Conservation (phyloP, 2,113 vertebrate genomes). For the Zapus hudsonius region DNA sequence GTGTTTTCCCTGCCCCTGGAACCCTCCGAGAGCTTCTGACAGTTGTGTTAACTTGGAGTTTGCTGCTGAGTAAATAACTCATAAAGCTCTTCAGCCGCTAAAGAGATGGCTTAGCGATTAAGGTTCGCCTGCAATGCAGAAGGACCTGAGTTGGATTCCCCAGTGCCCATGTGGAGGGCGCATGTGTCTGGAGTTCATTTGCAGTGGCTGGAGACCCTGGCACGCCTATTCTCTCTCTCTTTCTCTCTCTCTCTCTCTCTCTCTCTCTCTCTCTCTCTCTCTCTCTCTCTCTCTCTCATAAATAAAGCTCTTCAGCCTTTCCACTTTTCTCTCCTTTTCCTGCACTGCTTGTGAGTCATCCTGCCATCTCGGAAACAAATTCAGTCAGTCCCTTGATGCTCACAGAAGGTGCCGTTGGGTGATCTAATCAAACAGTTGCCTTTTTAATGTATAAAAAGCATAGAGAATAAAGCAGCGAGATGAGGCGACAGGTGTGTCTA, state of each 20-base stretch:
- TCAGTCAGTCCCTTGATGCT: not conserved
- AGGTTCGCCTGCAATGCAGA: too few species aligned
- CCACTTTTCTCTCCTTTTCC: slow-evolving; percentile 17
- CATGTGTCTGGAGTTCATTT: too few species aligned
- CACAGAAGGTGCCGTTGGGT: not conserved
- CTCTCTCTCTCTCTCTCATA: too few species aligned
- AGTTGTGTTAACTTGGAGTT: not conserved
- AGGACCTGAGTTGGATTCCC: too few species aligned
- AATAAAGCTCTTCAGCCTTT: not conserved
- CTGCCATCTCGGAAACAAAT: not conserved
- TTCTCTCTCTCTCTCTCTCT: too few species aligned
- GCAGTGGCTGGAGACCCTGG: too few species aligned
- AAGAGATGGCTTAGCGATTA: too few species aligned
- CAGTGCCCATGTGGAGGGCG: too few species aligned
- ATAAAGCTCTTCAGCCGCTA: not conserved
- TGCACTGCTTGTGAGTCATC: not conserved
- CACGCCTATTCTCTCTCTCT: too few species aligned
- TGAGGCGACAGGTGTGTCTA: not conserved
- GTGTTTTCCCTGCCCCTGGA: not conserved
- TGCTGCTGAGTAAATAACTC: not conserved
- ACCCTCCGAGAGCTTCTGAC: not conserved
- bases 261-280: too few species aligned
- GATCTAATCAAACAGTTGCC: not conserved
- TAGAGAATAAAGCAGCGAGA: not conserved
- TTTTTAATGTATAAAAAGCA: not conserved